phyloP scores from a whole-genome alignment of 2,797 vertebrate species.

The Ambastaia sidthimunki region DNA sequence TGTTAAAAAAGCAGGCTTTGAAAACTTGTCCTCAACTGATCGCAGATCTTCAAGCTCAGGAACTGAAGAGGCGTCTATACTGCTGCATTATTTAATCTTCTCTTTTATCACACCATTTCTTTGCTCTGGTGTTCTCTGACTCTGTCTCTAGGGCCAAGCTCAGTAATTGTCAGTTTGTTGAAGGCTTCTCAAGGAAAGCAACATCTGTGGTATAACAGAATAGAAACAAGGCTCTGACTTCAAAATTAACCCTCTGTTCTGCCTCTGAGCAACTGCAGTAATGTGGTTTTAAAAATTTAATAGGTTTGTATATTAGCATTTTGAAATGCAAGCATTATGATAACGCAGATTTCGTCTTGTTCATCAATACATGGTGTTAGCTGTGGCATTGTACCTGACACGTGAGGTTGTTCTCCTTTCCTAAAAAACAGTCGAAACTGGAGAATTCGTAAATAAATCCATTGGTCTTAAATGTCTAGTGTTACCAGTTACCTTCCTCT shows the following conservation, averaged over 20 bases:
- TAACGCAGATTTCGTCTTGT: not conserved
- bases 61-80: conserved; percentile 60
- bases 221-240: not conserved
- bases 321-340: not conserved
- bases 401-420: conserved; percentile 6
- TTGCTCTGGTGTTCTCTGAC: conserved; percentile 26
- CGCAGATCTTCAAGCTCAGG: conserved; percentile 55
- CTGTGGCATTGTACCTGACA: not conserved
- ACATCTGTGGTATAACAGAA: conserved; percentile 46
- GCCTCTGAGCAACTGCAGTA: not conserved
- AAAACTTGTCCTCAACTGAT: conserved; percentile 62
- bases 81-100: conserved; percentile 75
- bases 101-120: conserved; percentile 65
- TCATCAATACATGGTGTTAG: not conserved
- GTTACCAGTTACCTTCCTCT: conserved; percentile 70
- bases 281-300: not conserved
- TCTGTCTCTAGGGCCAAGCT: conserved; percentile 19
- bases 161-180: conserved; percentile 48
- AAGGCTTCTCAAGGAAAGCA: conserved; percentile 37
- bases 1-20: not conserved
- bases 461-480: conserved; percentile 60
- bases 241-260: conserved; percentile 26
- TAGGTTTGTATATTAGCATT: not conserved
- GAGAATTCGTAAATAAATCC: conserved; percentile 69
- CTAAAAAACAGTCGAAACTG: conserved; percentile 57